These are phyloP conservation scores for Bugulina stolonifera DNA, from an alignment of 2,888 invertebrate genomes.

Conservation along the genomic window DNA sequence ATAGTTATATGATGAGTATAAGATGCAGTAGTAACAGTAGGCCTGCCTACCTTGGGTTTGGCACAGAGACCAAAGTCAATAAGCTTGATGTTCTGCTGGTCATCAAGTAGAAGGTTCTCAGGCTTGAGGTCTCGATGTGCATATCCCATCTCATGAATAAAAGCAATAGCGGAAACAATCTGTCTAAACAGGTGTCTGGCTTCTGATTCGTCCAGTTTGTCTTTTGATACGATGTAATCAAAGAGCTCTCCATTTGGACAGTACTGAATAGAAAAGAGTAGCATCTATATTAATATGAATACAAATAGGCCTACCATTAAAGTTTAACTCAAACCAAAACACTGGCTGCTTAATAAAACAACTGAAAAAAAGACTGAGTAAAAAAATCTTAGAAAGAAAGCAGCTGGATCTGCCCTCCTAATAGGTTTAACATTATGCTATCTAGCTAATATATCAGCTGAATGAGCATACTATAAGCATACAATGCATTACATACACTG, in stretches of 20 bases:
- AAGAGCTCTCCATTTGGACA: slow-evolving; percentile 78
- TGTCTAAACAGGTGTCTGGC: slow-evolving; percentile 72
- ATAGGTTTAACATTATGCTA: no score
- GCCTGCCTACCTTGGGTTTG: slow-evolving; percentile 54
- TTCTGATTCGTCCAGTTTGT: slow-evolving; percentile 65
- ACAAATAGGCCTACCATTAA: no score
- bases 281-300: no score
- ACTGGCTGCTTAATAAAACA: no score
- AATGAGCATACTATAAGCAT: not conserved
- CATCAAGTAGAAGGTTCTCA: slow-evolving; percentile 73
- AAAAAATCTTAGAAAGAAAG: no score
- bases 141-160: slow-evolving; percentile 68
- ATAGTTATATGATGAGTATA: no score
- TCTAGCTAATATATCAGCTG: no score
- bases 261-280: slow-evolving; percentile 59
- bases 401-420: no score
- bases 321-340: no score
- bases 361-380: no score
- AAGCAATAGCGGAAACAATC: slow-evolving; percentile 71
- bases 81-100: slow-evolving; percentile 67
- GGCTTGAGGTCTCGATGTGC: slow-evolving; percentile 77
- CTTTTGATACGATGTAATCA: slow-evolving; percentile 75
- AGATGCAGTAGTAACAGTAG: not conserved
- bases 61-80: slow-evolving; percentile 81
- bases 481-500: not conserved